Base-by-base conservation (phyloP, 1,140 invertebrate species). In the Apis florea region DNA sequence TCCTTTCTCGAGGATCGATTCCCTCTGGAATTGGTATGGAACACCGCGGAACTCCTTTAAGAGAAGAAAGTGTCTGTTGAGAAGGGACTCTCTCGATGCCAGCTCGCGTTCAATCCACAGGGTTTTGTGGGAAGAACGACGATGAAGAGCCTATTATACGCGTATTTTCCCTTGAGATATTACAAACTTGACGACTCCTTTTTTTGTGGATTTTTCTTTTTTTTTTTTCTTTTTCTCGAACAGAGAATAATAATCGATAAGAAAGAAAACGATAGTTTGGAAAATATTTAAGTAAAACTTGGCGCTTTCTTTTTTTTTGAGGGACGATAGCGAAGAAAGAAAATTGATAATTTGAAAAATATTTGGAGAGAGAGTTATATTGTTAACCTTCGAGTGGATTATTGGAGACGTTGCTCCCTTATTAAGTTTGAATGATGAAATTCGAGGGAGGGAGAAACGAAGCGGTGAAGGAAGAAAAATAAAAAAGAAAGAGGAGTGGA, bases 1-100 rank as follows among this genome's bases (percentile, higher is more conserved):
- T 75, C 85, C 82, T 83, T 59, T 19, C 85, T 56, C 49, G 71
- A 63, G 68, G 85, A 87, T 90, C 89, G 86, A 90, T 90, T 85
- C 88, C 84, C 80, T 9, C 11, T 67, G 78, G 89, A 86, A 73
- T 83, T 6, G 75, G 85, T 89, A 87, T 74, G 67, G 75, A 82
- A 83, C 82, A 79, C 74, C 61, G 66, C 79, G 61, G 83, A 81
- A 83, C 68, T 85, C 75, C 82, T 79, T 86, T 84, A 58, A 74
- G 82, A 83, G 76, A 58, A 61, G 64, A 53, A 68, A 74, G 64
- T 40, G 12, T 19, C 64, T 11, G 5, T 1, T 0, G 4, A 31
- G 59, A 74, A 68, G 67, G 64, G 40, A 21, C 0, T 6, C 0
- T 6, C 26, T 40, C 26, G 51, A 13, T 10, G 61, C 13, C 51